Evolutionary conservation across 2,113 vertebrate genomes (phyloP).

Genomic region (Myrmecobius fasciatus): DNA sequence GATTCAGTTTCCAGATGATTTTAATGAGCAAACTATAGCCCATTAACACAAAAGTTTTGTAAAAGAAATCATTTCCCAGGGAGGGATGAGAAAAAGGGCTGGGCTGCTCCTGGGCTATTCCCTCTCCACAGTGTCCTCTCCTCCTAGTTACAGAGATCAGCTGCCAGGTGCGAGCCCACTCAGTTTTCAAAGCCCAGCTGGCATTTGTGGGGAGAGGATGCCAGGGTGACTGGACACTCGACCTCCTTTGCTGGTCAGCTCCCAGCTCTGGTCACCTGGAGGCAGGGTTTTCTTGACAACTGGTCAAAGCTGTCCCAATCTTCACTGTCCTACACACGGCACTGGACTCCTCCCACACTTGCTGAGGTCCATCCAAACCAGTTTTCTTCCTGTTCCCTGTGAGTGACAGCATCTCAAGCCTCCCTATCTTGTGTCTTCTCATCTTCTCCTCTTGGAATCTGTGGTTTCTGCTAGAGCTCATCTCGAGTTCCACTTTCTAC

Average conservation of each 20-base stretch:
- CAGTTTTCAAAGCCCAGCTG: not conserved
- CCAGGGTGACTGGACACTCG: not conserved
- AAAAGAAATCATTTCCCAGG: conserved; percentile 74
- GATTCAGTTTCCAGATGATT: conserved; percentile 75
- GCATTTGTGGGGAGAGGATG: not conserved
- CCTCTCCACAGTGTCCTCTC: conserved; percentile 48
- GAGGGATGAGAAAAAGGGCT: conserved; percentile 58
- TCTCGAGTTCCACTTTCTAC: not conserved
- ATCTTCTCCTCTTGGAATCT: not conserved
- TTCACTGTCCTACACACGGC: not conserved
- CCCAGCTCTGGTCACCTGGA: conserved; percentile 47
- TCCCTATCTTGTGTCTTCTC: not conserved
- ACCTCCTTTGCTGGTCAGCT: conserved; percentile 30
- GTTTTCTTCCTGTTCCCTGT: not conserved
- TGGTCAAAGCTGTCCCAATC: not conserved
- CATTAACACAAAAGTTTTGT: conserved; percentile 77
- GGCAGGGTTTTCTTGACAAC: not conserved
- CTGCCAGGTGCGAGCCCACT: conserved; percentile 45
- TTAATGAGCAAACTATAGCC: conserved; percentile 74
- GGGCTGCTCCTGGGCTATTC: conserved; percentile 67
- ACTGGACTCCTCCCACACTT: not conserved
- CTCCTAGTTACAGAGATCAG: not conserved
- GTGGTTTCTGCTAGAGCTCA: not conserved
- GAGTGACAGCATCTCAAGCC: not conserved
- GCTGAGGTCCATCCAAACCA: not conserved